These are phyloP conservation scores for Epinephelus lanceolatus DNA, from an alignment of 2,113 vertebrate genomes.

Conservation along the genomic window DNA sequence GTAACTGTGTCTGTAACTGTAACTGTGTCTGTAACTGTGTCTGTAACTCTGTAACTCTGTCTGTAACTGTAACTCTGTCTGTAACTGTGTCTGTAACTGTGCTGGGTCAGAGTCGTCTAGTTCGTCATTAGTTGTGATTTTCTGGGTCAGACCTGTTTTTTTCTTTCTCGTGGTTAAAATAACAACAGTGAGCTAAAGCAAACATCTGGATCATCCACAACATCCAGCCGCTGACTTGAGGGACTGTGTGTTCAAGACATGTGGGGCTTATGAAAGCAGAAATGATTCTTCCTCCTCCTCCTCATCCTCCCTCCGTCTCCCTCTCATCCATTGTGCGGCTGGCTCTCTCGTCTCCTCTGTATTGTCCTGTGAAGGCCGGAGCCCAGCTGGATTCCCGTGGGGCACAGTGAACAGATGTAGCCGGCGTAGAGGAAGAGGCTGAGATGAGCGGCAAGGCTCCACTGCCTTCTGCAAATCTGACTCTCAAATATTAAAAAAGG, in stretches of 20 bases:
- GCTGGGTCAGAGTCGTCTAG: constrained; percentile 24
- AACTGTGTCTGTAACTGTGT: too few relatives aligned
- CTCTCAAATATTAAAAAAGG: constrained; percentile 47
- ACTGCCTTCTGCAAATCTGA: constrained; percentile 56
- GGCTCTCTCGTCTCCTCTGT: constrained; percentile 41
- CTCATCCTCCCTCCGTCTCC: constrained; percentile 7
- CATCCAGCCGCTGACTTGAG: constrained; percentile 38
- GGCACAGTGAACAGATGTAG: constrained; percentile 80
- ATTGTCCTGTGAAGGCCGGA: constrained; percentile 75
- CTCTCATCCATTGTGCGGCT: constrained; percentile 6
- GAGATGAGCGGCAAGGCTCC: constrained; percentile 49
- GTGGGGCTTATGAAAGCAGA: constrained; percentile 73
- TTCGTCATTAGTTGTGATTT: constrained; percentile 44
- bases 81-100: neutral
- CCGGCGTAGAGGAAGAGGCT: constrained; percentile 58
- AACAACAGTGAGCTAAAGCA: constrained; percentile 9
- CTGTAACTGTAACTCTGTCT: too few relatives aligned
- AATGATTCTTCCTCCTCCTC: constrained; percentile 37
- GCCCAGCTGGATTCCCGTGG: constrained; percentile 83
- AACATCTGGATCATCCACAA: constrained; percentile 54
- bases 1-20: too few relatives aligned
- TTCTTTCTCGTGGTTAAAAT: constrained; percentile 9
- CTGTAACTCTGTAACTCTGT: too few relatives aligned
- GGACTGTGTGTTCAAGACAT: constrained; percentile 52
- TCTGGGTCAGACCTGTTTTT: constrained; percentile 34